Evolutionary conservation across 2,113 vertebrate genomes (phyloP).

Genomic region (Corythornis vintsioides): DNA sequence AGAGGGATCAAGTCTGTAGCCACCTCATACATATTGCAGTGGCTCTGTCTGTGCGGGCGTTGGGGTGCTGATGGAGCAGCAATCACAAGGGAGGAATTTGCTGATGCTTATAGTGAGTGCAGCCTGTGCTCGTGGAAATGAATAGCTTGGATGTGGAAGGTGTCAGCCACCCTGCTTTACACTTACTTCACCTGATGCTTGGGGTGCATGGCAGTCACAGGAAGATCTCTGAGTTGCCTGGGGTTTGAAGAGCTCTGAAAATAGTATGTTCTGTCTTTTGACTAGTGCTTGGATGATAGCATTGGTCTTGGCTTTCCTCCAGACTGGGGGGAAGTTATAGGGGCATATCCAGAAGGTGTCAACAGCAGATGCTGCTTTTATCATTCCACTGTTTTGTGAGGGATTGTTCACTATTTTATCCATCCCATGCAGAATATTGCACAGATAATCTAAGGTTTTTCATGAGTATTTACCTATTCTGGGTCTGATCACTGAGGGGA

Average conservation of each 20-base stretch:
- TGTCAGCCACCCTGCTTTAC: background rate
- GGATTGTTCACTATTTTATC: fast-evolving
- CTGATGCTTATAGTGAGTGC: background rate
- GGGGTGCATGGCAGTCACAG: fast-evolving
- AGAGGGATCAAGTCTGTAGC: background rate
- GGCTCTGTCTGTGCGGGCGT: background rate
- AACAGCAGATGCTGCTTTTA: background rate
- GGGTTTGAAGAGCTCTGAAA: background rate
- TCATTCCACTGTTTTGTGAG: background rate
- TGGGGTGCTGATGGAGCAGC: constrained; percentile 26
- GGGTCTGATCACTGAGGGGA: background rate
- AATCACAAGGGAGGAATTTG: background rate
- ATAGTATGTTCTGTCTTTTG: background rate
- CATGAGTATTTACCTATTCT: background rate
- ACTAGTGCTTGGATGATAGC: background rate
- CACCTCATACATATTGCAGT: constrained; percentile 34
- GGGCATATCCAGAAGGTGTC: background rate
- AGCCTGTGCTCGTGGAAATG: background rate
- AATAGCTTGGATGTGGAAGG: background rate
- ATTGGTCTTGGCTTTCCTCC: background rate
- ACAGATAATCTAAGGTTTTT: background rate
- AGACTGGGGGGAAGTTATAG: background rate
- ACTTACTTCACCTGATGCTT: background rate
- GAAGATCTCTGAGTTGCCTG: background rate
- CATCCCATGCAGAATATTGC: background rate